Evolutionary conservation across 2,113 vertebrate genomes (phyloP).

Genomic region (Daboia siamensis): DNA sequence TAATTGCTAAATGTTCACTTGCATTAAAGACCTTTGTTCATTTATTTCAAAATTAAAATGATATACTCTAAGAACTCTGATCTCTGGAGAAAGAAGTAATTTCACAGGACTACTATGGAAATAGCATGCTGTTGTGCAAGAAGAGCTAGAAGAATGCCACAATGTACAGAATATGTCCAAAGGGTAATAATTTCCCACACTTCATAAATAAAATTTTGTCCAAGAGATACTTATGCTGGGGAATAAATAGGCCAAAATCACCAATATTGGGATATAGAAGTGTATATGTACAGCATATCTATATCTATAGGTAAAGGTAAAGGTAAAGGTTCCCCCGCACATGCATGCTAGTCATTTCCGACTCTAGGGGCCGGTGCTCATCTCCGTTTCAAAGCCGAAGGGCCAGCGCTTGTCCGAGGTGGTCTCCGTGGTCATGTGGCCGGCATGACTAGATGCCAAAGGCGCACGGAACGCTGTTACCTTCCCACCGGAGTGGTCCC

Average conservation of each 20-base stretch:
- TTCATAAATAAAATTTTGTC: not conserved
- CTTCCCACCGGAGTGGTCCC: too few relatives aligned
- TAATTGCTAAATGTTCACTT: not conserved
- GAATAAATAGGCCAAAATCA: not conserved
- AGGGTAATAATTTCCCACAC: not conserved
- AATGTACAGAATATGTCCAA: not conserved
- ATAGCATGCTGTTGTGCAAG: not conserved
- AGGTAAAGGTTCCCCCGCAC: too few relatives aligned
- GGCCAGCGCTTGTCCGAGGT: too few relatives aligned
- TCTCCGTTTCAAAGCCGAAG: too few relatives aligned
- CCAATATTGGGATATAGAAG: not conserved
- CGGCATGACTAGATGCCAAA: too few relatives aligned
- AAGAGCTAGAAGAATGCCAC: not conserved
- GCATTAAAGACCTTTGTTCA: not conserved
- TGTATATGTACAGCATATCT: too few relatives aligned
- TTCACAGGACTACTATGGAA: not conserved
- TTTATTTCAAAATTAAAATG: not conserved
- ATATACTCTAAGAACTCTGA: not conserved
- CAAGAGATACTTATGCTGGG: not conserved
- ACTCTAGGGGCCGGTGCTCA: too few relatives aligned
- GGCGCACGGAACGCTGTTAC: too few relatives aligned
- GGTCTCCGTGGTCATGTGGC: too few relatives aligned
- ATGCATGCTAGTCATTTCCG: too few relatives aligned
- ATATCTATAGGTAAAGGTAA: too few relatives aligned
- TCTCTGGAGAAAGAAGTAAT: not conserved